phyloP scores from a whole-genome alignment of 2,888 invertebrate genomes.

The Ypsolopha scabrella region DNA sequence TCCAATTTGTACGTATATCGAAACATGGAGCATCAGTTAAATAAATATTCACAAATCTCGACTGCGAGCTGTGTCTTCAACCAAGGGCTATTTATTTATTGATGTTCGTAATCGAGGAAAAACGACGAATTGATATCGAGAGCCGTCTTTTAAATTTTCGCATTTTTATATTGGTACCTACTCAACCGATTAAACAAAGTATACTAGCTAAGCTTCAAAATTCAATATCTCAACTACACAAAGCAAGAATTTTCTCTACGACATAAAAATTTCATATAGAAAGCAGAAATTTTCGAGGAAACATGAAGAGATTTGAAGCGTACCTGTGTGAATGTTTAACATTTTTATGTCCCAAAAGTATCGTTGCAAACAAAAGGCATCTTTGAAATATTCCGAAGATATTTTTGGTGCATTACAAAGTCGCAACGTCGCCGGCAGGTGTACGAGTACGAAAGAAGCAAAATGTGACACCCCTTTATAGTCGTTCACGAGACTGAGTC shows the following conservation, averaged over 20 bases:
- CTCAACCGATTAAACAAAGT: too few relatives aligned
- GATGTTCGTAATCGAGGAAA: not conserved
- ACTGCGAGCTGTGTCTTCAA: constrained; percentile 4
- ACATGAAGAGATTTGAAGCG: not conserved
- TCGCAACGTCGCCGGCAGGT: constrained; percentile 20
- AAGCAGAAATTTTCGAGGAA: not conserved
- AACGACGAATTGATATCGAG: not conserved
- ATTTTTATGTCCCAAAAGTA: not conserved
- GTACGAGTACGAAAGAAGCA: constrained; percentile 28
- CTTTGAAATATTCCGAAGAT: constrained; percentile 18
- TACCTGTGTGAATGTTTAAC: not conserved
- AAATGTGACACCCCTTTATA: constrained; percentile 36
- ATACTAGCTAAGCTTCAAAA: too few relatives aligned
- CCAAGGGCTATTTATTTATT: constrained; percentile 1
- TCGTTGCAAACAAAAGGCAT: constrained; percentile 22
- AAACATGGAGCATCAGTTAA: constrained; percentile 51
- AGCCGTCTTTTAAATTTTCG: not conserved
- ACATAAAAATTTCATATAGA: not conserved
- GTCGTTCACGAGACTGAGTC: constrained; percentile 25
- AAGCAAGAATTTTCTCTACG: too few relatives aligned
- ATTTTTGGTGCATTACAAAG: constrained; percentile 29
- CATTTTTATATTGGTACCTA: not conserved
- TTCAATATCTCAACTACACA: too few relatives aligned
- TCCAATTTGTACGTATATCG: constrained; percentile 49
- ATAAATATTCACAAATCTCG: constrained; percentile 34